Evolutionary conservation across 2,113 vertebrate genomes (phyloP).

Genomic region (Acanthochromis polyacanthus): DNA sequence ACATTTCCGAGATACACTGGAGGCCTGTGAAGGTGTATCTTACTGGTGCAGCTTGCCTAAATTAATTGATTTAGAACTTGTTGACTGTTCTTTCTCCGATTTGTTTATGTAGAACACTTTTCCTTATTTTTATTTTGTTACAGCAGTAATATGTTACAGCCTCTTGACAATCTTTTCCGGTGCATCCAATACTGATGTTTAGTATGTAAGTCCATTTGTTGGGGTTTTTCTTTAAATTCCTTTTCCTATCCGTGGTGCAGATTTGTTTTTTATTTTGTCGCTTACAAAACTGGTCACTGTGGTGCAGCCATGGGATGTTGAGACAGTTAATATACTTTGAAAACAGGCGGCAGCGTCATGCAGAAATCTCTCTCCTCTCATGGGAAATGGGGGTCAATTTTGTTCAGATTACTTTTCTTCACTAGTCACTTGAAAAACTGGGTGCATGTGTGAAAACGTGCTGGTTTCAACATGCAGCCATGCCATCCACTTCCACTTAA

Average conservation of each 20-base stretch:
- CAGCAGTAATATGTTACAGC: conserved; percentile 7
- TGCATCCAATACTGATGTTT: not conserved
- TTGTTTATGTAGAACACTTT: conserved; percentile 16
- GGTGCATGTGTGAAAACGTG: not conserved
- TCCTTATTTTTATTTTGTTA: conserved; percentile 6
- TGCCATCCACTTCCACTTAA: not conserved
- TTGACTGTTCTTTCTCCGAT: conserved; percentile 9
- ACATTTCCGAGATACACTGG: conserved; percentile 27
- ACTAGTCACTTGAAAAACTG: not conserved
- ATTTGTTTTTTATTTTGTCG: conserved; percentile 2
- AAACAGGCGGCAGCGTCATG: not conserved
- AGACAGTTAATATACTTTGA: not conserved
- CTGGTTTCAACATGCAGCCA: not conserved
- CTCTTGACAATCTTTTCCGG: conserved; percentile 10
- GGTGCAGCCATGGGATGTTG: not conserved
- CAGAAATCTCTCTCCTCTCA: not conserved
- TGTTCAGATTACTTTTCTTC: not conserved
- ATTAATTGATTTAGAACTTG: conserved; percentile 14
- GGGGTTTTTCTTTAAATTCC: conserved; percentile 9
- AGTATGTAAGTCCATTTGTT: not conserved
- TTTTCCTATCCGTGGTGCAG: conserved; percentile 4
- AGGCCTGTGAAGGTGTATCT: conserved; percentile 3
- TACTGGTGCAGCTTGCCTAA: not conserved
- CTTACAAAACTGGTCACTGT: not conserved
- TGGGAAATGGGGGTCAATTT: not conserved